Evolutionary conservation across 2,113 vertebrate species (phyloP).

Genomic region (Bos indicus): DNA sequence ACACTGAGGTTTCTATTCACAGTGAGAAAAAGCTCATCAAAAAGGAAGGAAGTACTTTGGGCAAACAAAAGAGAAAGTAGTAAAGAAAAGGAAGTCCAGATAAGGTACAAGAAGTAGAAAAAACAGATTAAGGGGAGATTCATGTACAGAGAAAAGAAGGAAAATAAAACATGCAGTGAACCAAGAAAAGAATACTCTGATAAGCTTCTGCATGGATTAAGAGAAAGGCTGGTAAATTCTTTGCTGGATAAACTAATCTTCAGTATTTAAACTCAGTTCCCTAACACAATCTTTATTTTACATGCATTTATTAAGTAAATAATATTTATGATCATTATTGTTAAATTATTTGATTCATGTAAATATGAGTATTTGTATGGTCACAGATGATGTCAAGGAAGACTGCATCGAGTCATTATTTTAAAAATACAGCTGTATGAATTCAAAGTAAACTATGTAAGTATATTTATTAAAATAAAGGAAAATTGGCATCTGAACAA

Average conservation of each 20-base stretch:
- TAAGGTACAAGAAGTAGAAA: background rate
- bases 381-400: background rate
- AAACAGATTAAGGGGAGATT: background rate
- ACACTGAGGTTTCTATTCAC: conserved; percentile 25
- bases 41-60: background rate
- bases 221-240: background rate
- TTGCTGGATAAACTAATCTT: background rate
- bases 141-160: background rate
- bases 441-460: background rate
- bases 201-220: background rate
- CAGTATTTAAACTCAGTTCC: background rate
- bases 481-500: background rate
- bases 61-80: background rate
- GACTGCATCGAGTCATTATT: background rate
- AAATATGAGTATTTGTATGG: background rate
- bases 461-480: background rate
- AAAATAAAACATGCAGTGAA: background rate
- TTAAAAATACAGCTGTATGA: background rate
- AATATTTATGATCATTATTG: background rate
- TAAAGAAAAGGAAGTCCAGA: background rate
- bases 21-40: background rate
- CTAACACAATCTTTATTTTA: background rate
- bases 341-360: background rate
- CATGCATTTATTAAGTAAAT: background rate
- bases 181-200: background rate